Base-by-base conservation (phyloP, 2,797 vertebrate species). In the Helarctos malayanus region DNA sequence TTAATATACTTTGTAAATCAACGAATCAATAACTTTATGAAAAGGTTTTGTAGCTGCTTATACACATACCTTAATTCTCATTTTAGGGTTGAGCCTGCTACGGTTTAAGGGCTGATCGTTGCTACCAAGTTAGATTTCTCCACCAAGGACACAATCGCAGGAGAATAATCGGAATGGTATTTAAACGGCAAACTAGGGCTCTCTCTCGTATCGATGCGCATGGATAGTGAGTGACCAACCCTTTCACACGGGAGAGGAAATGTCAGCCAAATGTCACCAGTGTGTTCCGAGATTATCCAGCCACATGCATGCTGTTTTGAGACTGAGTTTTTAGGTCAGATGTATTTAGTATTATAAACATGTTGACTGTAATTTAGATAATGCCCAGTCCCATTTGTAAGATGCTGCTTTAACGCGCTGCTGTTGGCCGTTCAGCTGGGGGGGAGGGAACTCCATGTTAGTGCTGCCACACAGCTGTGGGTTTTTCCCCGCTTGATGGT, bases 331-430 rank as follows among this genome's bases (percentile, higher is more conserved):
- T 87, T 91, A 93, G 95, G 85, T 75, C 0, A 80, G 88, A 82
- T 79, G 21, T 29, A 61, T 0, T 32, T 14, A 89, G 91, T 82
- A 68, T 93, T 69, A 16, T 80, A 92, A 97, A 83, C 80, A 52
- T 29, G 61, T 78, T 94, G 87, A 27, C 65, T 92, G 63, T 97
- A 56, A 91, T 97, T 98, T 85, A 81, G 69, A 83, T 97, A 80
- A 45, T 10, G 68, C 41, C 35, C 11, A 38, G 29, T 89, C 79
- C 9, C 61, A 76, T 91, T 49, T 23, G 83, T 65, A 75, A 94
- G 65, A 88, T 29, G 65, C 29, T 52, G 21, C 78, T 89, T 90
- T 92, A 89, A 73, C 82, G 56, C 25, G 15, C 14, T 54, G 81
- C 61, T 92, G 65, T 84, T 86, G 79, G 89, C 47, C 93, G 57